Base-by-base conservation (phyloP, 2,888 invertebrate genomes). In the Dolichopus griseipennis region DNA sequence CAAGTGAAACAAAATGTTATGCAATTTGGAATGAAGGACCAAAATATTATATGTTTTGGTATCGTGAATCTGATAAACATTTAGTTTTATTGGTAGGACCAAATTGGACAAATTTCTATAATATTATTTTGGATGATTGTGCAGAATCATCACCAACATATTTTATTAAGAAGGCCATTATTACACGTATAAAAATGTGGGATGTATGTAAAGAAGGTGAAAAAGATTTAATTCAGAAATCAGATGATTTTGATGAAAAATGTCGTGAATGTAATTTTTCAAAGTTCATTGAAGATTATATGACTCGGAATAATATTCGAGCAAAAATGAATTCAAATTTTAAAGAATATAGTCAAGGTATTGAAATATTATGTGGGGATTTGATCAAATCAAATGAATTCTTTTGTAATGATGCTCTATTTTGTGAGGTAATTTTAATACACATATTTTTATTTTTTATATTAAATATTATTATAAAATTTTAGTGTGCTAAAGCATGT, bases 1-100 rank as follows among this genome's bases (percentile, higher is more conserved):
- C 52, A 12, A 67, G 71, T 7, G 67, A 70, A 12, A 68, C 68
- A 18, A 61, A 34, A 9, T 67, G 37, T 27, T 72, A 69, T 67
- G 69, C 72, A 1, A 10, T 73, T n/a, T 73, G 73, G 73, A 70
- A 68, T 33, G 73, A 73, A 18, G 64, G n/a, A 20, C 64, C 37
- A 37, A 20, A 20, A 10, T 64, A 20, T 37, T 64, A 64, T 64
- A 64, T 64, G 64, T n/a, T 34, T 37, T 64, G 64, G 64, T 20
- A 12, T 34, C n/a, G 33, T 8, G 34, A 64, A 33, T 10, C 34
- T 18, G 33, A 34, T 34, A 9, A 7, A 9, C 18, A 64, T 34
- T 34, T 37, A 20, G 34, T 34, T 33, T 20, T 64, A 34, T 22
- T 34, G 37, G 10, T 20, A 10, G 6, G 34, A n/a, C 15, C 33